These are phyloP conservation scores for Aselliscus stoliczkanus DNA, from an alignment of 2,797 vertebrate species.

Conservation along the genomic window DNA sequence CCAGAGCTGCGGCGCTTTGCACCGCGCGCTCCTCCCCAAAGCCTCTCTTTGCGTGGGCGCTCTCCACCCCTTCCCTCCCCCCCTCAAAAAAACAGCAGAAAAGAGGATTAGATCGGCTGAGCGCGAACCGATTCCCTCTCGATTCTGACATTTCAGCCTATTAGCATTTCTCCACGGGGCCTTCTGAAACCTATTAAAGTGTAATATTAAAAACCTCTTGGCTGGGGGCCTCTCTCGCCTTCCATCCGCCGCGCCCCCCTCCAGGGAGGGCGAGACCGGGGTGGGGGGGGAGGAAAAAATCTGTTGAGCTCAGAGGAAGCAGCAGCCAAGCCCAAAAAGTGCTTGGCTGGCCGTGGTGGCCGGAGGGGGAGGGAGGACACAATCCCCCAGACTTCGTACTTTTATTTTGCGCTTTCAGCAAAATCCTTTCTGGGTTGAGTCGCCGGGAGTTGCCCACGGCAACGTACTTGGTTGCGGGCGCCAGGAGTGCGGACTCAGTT, in stretches of 20 bases:
- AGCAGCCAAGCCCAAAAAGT: constrained; percentile 66
- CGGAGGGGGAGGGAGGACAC: constrained; percentile 25
- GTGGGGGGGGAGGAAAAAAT: constrained; percentile 28
- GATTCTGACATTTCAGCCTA: constrained; percentile 75
- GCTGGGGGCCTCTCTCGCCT: constrained; percentile 64
- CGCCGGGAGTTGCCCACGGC: constrained; percentile 27
- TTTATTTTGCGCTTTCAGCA: constrained; percentile 68
- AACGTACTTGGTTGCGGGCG: constrained; percentile 10
- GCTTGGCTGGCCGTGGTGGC: constrained; percentile 54
- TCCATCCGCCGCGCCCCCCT: constrained; percentile 70
- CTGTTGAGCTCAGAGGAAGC: constrained; percentile 69
- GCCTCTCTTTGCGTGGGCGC: constrained; percentile 45
- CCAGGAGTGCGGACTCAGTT: not conserved
- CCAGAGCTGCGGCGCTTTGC: constrained; percentile 20
- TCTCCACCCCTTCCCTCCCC: not conserved
- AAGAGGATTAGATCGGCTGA: constrained; percentile 71
- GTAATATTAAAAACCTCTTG: constrained; percentile 75
- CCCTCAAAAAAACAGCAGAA: constrained; percentile 33
- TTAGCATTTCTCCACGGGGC: constrained; percentile 72
- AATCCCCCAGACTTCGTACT: constrained; percentile 68
- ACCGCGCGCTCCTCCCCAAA: constrained; percentile 58
- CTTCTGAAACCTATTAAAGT: constrained; percentile 74
- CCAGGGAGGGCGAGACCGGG: constrained; percentile 72
- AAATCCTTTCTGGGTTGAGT: constrained; percentile 49
- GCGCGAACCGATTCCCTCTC: constrained; percentile 67